A percentile compares a stretch with the other conserved stretches of the same genome.
phyloP scores from a whole-genome alignment of 2,113 vertebrate species.

The Neolamprologus sp. region DNA sequence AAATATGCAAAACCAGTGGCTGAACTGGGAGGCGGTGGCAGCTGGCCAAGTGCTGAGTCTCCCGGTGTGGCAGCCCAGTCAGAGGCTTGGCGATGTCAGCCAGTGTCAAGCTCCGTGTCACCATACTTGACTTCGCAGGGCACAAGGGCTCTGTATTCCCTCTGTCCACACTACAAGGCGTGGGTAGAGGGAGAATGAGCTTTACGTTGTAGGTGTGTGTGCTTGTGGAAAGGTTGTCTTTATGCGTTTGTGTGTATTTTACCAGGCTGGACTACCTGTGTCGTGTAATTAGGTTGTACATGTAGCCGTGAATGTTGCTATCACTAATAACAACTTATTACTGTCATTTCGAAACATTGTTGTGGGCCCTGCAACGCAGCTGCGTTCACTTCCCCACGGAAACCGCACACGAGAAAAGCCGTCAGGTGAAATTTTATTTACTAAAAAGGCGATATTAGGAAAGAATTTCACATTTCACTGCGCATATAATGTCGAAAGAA shows the following conservation, averaged over 20 bases:
- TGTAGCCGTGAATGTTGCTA: neutral
- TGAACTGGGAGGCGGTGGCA: neutral
- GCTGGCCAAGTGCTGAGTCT: conserved; percentile 21
- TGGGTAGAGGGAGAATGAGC: neutral
- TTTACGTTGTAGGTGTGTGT: neutral
- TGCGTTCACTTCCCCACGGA: neutral
- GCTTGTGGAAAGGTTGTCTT: neutral
- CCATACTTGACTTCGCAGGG: conserved; percentile 2
- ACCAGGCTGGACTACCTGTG: neutral
- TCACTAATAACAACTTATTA: neutral
- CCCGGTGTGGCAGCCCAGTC: neutral
- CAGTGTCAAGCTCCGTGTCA: conserved; percentile 47
- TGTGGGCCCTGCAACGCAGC: neutral
- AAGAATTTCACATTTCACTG: neutral
- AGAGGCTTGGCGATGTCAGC: conserved; percentile 26
- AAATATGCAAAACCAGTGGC: neutral
- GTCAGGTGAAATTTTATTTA: neutral
- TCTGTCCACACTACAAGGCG: neutral
- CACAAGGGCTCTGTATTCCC: neutral
- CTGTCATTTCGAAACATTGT: neutral
- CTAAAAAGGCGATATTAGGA: neutral
- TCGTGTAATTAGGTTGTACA: neutral
- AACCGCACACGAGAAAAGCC: neutral
- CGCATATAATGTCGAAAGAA: neutral
- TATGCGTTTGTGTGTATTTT: neutral